These are phyloP conservation scores for Plotosus lineatus DNA, from an alignment of 2,113 vertebrate genomes.

Conservation along the genomic window DNA sequence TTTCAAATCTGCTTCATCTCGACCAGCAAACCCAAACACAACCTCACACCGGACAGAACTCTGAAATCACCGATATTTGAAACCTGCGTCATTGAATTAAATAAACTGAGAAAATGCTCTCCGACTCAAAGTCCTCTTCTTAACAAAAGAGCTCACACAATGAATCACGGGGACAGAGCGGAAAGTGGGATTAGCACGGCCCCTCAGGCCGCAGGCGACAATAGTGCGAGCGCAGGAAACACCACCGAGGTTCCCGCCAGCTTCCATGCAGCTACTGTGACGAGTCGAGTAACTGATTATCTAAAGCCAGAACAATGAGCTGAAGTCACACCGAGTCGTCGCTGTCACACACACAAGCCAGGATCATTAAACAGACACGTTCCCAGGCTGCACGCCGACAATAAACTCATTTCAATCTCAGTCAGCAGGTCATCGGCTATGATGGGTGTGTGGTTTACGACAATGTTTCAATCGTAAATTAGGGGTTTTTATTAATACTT, in stretches of 20 bases:
- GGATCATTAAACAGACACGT: not conserved
- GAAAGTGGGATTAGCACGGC: conserved; percentile 31
- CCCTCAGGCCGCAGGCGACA: conserved; percentile 22
- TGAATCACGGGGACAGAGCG: conserved; percentile 2
- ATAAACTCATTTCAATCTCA: not conserved
- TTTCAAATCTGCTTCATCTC: no score
- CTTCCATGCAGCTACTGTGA: not conserved
- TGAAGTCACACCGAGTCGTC: not conserved
- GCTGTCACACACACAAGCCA: not conserved
- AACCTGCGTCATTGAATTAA: not conserved
- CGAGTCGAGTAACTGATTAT: not conserved
- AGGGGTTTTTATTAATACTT: not conserved
- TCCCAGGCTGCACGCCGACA: not conserved
- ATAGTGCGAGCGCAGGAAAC: not conserved
- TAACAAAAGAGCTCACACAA: conserved; percentile 31
- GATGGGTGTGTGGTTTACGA: not conserved
- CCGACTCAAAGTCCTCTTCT: conserved; percentile 19
- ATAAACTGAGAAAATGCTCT: not conserved
- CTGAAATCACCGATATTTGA: not conserved
- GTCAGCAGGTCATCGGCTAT: not conserved
- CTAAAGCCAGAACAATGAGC: conserved; percentile 8
- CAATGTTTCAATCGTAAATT: not conserved
- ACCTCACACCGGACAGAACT: no score
- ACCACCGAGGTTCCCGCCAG: not conserved
- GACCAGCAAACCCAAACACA: no score